Evolutionary conservation across 1,140 invertebrate species (phyloP), one percentile per base, ranked within the genome.

Genomic region (Panulirus ornatus): DNA sequence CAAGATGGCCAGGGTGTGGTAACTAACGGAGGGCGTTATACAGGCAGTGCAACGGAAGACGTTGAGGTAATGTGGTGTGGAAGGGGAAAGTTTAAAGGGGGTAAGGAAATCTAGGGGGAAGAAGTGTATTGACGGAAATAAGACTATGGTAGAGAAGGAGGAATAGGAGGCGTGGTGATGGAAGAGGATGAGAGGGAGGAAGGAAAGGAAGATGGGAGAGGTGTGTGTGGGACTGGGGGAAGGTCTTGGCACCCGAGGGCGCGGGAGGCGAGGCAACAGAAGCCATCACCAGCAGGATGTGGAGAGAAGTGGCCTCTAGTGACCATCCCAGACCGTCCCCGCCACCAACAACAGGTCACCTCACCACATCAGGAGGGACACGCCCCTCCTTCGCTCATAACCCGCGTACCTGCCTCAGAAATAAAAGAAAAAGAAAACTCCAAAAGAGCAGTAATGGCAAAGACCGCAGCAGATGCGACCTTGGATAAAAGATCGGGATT

Each of bases 401-500:
- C 51, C 63, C 66, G 30, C 34, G 54, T 27, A 47, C 47, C 30
- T 71, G 40, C 66, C 66, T 70, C 44, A 34, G 40, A 44, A 47
- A 63, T 84, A 84, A 84, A 84, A 71, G 66, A 71, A 71, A 71
- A 40, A 73, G 47, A 47, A n/a, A n/a, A n/a, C n/a, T n/a, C n/a
- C n/a, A n/a, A n/a, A n/a, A n/a, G n/a, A n/a, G n/a, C n/a, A n/a
- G n/a, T n/a, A n/a, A n/a, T n/a, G n/a, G n/a, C n/a, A n/a, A n/a
- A n/a, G n/a, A n/a, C n/a, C n/a, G n/a, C 30, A 73, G 40, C 58
- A 84, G 83, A 84, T 84, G 63, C 34, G 63, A 42, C n/a, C 66
- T 22, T 40, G 83, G 83, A 84, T 84, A 84, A 84, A 84, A 27
- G 66, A 84, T 51, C 70, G 36, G 83, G 36, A 84, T 84, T 84